Percentiles rank a stretch among this genome's conserved stretches.
phyloP scores from a whole-genome alignment of 2,888 invertebrate species.

The Hanleya hanleyi region DNA sequence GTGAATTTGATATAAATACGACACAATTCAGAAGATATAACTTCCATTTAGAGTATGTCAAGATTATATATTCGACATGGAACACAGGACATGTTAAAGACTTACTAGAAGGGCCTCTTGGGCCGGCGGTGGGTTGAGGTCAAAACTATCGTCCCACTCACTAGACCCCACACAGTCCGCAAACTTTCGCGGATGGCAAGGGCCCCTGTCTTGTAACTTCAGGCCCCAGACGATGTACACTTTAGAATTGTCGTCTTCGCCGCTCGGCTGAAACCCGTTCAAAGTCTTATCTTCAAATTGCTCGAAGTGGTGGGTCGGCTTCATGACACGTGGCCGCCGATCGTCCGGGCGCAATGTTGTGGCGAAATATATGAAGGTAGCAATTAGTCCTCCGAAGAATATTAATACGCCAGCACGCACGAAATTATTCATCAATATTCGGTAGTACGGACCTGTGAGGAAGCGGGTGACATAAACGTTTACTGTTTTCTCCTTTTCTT shows the following conservation, averaged over 20 bases:
- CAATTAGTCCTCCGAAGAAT: background rate
- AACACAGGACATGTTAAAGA: too few relatives aligned
- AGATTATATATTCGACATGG: too few relatives aligned
- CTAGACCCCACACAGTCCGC: constrained; percentile 35
- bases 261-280: constrained; percentile 17
- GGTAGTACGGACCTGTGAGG: background rate
- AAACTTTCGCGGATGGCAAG: constrained; percentile 39
- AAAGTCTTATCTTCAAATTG: constrained; percentile 15
- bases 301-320: constrained; percentile 6
- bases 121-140: constrained; percentile 36
- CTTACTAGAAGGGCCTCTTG: constrained; percentile 41
- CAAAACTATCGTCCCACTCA: constrained; percentile 46
- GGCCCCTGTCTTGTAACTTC: constrained; percentile 33
- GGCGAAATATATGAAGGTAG: background rate
- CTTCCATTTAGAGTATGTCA: too few relatives aligned
- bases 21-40: too few relatives aligned
- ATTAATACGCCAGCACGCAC: background rate
- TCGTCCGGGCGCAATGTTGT: background rate
- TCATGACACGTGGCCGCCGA: background rate
- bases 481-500: background rate
- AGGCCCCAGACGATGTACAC: constrained; percentile 40
- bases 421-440: background rate
- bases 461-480: background rate
- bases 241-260: background rate
- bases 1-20: too few relatives aligned